A percentile compares a stretch with the other conserved stretches of the same genome.
Conservation (phyloP, 2,888 invertebrate species). For the Phalangium opilio region DNA sequence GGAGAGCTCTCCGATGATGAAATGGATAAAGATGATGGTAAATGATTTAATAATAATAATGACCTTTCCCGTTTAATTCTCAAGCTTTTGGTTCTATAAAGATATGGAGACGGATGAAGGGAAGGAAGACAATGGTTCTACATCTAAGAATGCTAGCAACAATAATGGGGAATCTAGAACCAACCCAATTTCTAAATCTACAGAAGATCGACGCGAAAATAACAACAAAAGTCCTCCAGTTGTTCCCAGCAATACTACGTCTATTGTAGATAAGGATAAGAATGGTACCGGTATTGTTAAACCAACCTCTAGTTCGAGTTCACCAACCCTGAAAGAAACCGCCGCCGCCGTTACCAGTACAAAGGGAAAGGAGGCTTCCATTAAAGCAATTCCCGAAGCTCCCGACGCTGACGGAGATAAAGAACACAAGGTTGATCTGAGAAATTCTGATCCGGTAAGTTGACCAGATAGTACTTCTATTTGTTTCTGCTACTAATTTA, state of each 20-base stretch:
- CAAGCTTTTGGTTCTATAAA: too few relatives aligned
- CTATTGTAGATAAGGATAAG: too few relatives aligned
- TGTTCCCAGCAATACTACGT: background rate
- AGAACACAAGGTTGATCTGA: constrained; percentile 1
- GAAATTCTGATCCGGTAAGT: constrained; percentile 12
- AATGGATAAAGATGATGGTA: constrained; percentile 37
- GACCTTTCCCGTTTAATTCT: too few relatives aligned
- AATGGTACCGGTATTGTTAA: too few relatives aligned
- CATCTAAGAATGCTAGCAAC: too few relatives aligned
- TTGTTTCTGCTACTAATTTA: too few relatives aligned
- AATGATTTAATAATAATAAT: too few relatives aligned
- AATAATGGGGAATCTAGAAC: constrained; percentile 7
- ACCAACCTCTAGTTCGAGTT: too few relatives aligned
- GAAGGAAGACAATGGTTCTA: constrained; percentile 2
- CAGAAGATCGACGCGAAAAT: constrained; percentile 4
- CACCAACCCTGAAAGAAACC: too few relatives aligned
- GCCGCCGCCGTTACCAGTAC: too few relatives aligned
- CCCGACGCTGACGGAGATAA: constrained; percentile 1
- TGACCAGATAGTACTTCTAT: background rate
- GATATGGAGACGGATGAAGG: constrained; percentile 17
- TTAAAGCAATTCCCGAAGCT: background rate
- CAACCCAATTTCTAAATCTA: constrained; percentile 5
- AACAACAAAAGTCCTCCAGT: constrained; percentile 1
- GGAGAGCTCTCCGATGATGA: constrained; percentile 90
- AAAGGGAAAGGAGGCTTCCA: too few relatives aligned